Conservation (phyloP, 1,140 invertebrate species). For the Drosophila sechellia region DNA sequence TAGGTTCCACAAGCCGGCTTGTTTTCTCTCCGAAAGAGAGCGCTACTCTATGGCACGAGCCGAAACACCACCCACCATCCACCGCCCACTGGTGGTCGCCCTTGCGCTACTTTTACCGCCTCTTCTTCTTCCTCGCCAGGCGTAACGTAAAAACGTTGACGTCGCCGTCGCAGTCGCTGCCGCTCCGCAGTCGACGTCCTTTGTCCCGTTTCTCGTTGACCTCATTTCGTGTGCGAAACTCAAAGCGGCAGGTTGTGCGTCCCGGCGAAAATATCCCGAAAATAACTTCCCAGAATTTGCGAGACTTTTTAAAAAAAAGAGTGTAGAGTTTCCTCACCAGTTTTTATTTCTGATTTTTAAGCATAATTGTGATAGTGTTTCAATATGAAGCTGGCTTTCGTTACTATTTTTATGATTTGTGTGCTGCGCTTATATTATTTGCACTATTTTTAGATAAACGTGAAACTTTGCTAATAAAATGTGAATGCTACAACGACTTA, state of each 20-base stretch:
- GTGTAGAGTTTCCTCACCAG: not conserved
- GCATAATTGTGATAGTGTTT: not conserved
- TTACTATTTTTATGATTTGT: not conserved
- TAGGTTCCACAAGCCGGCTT: constrained; percentile 53
- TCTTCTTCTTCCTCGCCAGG: constrained; percentile 49
- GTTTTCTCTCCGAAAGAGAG: not conserved
- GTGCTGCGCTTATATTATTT: too few relatives aligned
- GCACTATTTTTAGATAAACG: too few relatives aligned
- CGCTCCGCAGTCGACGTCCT: constrained; percentile 38
- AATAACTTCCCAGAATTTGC: constrained; percentile 23
- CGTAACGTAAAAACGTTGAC: constrained; percentile 70
- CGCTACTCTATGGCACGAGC: too few relatives aligned
- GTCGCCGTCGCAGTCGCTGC: constrained; percentile 36
- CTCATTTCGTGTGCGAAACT: constrained; percentile 83
- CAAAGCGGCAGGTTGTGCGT: constrained; percentile 80
- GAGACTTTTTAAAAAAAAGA: constrained; percentile 25
- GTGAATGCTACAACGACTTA: not conserved
- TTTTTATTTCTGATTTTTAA: not conserved
- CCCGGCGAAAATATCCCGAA: constrained; percentile 31
- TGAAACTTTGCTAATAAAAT: not conserved
- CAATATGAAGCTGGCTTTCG: not conserved
- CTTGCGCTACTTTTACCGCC: constrained; percentile 74
- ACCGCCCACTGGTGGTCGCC: constrained; percentile 67
- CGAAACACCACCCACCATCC: constrained; percentile 33
- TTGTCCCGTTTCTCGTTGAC: constrained; percentile 81